phyloP scores from a whole-genome alignment of 1,140 invertebrate genomes.

The Meteorus sp. region DNA sequence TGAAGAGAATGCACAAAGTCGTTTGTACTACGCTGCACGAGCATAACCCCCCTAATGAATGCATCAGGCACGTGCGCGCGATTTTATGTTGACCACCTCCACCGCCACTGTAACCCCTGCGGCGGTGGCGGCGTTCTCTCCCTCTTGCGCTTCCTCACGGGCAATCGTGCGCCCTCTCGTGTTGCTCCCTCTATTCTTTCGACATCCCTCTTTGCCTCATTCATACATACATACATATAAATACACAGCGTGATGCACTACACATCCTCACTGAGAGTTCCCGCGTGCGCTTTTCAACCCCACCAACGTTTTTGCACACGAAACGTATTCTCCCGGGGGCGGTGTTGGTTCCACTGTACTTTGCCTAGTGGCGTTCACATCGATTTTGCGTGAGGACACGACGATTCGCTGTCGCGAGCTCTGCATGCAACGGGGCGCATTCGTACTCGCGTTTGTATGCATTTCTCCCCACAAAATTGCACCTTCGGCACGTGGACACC shows the following conservation, averaged over 20 bases:
- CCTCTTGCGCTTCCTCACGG: conserved; percentile 29
- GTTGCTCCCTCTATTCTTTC: conserved; percentile 11
- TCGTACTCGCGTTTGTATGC: neutral
- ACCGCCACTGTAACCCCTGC: conserved; percentile 28
- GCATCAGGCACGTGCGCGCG: conserved; percentile 58
- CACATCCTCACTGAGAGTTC: conserved; percentile 15
- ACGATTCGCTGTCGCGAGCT: conserved; percentile 6
- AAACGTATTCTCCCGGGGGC: conserved; percentile 21
- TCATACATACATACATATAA: too few species aligned
- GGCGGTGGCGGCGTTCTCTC: conserved; percentile 14
- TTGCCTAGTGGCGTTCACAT: conserved; percentile 2
- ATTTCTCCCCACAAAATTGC: neutral
- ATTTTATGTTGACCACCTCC: conserved; percentile 58
- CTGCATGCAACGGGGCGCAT: conserved; percentile 14
- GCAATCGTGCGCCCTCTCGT: conserved; percentile 26
- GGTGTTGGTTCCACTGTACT: conserved; percentile 1
- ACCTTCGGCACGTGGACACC: conserved; percentile 1
- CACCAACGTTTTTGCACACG: neutral
- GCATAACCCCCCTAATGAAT: conserved; percentile 58
- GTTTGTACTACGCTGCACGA: conserved; percentile 54
- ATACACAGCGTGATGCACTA: too few species aligned
- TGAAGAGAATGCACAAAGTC: conserved; percentile 45
- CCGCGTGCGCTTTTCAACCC: conserved; percentile 9
- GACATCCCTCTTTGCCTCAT: conserved; percentile 29
- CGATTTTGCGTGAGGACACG: conserved; percentile 9